Evolutionary conservation across 1,140 invertebrate species (phyloP), one percentile per base, ranked within the genome.

Genomic region (Formica exsecta): DNA sequence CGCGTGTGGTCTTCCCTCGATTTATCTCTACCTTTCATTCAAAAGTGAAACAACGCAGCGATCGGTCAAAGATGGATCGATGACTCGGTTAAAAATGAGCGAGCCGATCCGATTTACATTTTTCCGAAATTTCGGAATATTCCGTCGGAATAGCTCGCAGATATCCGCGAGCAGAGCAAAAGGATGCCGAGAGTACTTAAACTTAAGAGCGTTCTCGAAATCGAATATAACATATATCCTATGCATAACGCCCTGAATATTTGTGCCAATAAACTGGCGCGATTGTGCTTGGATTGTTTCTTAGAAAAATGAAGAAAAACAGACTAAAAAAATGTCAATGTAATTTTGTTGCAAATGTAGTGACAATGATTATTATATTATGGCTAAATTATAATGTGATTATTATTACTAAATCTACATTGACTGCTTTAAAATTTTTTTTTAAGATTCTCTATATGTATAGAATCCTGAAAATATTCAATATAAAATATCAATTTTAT

Each of bases 41-140:
- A 22, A 36, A 29, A 9, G 38, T 29, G 38, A 13, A 73, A n/a
- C 59, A 54, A 57, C 59, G 25, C 44, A 57, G 44, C 71, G 64
- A 89, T 89, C 84, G 54, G 76, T 89, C 44, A 77, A 66, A 57
- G 70, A 71, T 61, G 64, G 76, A 89, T 89, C 87, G 76, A 86
- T 81, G 51, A 41, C 25, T 70, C 11, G 59, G 84, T 65, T 73
- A 54, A 44, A 89, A 59, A 70, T 77, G 36, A 71, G 73, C 38
- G 74, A n/a, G 25, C n/a, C 48, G 65, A 38, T 74, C 77, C 57
- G 44, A 70, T 80, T 79, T 25, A 3, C 7, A 25, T 19, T 41
- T 0, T 16, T 25, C 22, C 4, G 2, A 83, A 83, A 83, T 83
- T 83, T 61, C 48, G 13, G n/a, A 65, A 65, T 74, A 75, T 38